Percentiles rank a stretch among this genome's conserved stretches.
Evolutionary conservation across 2,113 vertebrate species (phyloP).

Genomic region (Phycodurus eques): DNA sequence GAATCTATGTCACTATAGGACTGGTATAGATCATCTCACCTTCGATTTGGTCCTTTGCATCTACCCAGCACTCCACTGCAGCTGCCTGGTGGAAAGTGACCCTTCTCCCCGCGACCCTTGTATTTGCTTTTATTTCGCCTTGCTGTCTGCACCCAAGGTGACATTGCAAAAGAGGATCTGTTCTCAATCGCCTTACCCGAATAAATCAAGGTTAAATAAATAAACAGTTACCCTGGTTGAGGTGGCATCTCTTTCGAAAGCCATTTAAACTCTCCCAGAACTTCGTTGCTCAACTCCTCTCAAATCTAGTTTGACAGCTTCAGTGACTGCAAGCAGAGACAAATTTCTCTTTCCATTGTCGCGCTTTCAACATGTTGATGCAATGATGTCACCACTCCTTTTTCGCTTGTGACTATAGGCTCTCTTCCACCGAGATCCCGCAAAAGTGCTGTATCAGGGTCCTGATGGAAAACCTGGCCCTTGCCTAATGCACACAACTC

Average conservation of each 20-base stretch:
- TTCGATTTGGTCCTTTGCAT: constrained; percentile 43
- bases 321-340: constrained; percentile 54
- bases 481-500: background rate
- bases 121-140: no score
- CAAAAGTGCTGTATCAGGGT: background rate
- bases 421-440: background rate
- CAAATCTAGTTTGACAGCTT: constrained; percentile 67
- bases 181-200: no score
- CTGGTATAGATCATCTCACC: constrained; percentile 23
- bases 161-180: no score
- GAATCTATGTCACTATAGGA: constrained; percentile 32
- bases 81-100: constrained; percentile 8
- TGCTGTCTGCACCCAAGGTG: no score
- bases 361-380: background rate
- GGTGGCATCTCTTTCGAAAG: constrained; percentile 15
- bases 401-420: background rate
- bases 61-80: constrained; percentile 19
- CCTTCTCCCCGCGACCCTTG: constrained; percentile 1
- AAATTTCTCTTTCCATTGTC: constrained; percentile 28
- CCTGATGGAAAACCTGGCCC: background rate
- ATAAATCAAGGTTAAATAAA: no score
- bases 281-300: constrained; percentile 34
- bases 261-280: constrained; percentile 12
- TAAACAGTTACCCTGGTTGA: constrained; percentile 6
- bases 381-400: background rate